These are phyloP conservation scores for Nyctalus aviator DNA, from an alignment of 2,797 vertebrate genomes.

Conservation along the genomic window DNA sequence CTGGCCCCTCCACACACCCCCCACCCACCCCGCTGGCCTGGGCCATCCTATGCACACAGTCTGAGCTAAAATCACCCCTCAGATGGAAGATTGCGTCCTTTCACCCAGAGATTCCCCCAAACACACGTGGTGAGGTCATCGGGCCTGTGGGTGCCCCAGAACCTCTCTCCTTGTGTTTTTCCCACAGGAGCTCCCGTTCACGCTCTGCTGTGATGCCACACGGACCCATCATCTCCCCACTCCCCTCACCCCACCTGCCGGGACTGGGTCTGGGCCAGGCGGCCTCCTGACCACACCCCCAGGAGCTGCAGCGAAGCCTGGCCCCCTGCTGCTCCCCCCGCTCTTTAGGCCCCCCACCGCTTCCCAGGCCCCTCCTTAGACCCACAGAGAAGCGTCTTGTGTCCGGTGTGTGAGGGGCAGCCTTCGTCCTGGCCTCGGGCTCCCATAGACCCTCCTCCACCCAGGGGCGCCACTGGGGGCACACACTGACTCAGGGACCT, in stretches of 20 bases:
- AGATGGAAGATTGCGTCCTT: neutral
- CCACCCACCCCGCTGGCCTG: neutral
- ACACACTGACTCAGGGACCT: neutral
- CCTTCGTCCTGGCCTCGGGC: neutral
- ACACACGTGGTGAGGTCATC: neutral
- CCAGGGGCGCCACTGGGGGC: no score
- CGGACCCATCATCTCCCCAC: neutral
- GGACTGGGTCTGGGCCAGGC: neutral
- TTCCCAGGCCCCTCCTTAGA: neutral
- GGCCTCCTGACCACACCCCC: neutral
- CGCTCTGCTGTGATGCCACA: neutral
- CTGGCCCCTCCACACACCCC: neutral
- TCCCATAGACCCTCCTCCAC: neutral
- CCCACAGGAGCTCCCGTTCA: neutral
- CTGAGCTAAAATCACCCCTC: no score
- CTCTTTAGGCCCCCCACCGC: neutral
- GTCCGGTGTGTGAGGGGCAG: neutral
- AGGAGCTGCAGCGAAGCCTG: neutral
- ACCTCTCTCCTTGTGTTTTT: fast-evolving
- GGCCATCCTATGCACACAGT: neutral
- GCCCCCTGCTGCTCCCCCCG: neutral
- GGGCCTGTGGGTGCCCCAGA: no score
- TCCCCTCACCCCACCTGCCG: neutral
- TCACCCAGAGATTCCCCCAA: neutral
- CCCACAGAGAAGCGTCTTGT: neutral